Base-by-base conservation (phyloP, 1,140 invertebrate genomes). In the Holotrichia oblita region DNA sequence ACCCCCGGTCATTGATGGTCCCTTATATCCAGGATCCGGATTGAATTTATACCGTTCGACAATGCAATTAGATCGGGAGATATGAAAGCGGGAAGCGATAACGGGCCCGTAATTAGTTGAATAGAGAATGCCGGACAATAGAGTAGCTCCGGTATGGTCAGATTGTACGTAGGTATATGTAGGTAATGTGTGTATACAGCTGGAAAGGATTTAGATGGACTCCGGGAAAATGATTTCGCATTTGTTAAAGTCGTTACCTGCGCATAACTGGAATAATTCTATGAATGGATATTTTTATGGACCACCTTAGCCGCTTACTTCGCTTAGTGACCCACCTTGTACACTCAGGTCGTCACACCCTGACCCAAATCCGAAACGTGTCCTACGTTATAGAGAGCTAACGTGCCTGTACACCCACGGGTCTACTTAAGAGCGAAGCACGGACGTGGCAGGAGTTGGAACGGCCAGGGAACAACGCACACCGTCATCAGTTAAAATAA, bases 401-500 rank as follows among this genome's bases (percentile, higher is more conserved):
- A 34, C 27, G 27, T 48, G 10, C 44, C n/a, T 48, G 10, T 48
- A 17, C 44, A 2, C 44, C 10, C 44, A 48, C 44, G 44, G n/a
- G 10, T 8, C n/a, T 48, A 48, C n/a, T 17, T 48, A 48, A 48
- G n/a, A 48, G 10, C 44, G n/a, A n/a, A n/a, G n/a, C n/a, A n/a
- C n/a, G n/a, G n/a, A n/a, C n/a, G n/a, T n/a, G n/a, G n/a, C n/a
- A n/a, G n/a, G n/a, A n/a, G n/a, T n/a, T n/a, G 44, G 44, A n/a
- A 48, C 10, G 14, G 48, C 12, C 48, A 3, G 14, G 48, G 48
- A 55, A 7, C 14, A 14, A 17, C 48, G 48, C 12, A 34, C 27
- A 34, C 27, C 27, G 41, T 79, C 79, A 79, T 81, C 80, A 78
- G 73, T 81, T 78, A 81, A 83, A 83, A 55, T 82, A 83, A 83